Evolutionary conservation across 2,888 invertebrate species (phyloP), one percentile per base, ranked within the genome.

Genomic region (Lysandra bellargus): DNA sequence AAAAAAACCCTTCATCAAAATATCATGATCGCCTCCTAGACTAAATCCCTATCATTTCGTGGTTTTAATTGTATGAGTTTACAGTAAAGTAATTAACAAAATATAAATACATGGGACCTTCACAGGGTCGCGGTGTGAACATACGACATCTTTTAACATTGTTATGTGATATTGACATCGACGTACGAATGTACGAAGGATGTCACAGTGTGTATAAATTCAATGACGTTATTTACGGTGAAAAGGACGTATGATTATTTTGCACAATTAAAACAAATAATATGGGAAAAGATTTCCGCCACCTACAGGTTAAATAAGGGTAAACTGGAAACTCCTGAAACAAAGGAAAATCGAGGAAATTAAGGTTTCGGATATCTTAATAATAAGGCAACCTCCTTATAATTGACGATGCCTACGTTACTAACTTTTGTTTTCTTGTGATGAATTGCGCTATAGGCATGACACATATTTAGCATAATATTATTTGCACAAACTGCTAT

Each of bases 11-110:
- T 3, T 37, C 2, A 53, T 14, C 12, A 40, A 17, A 73, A 12
- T 40, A 17, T 33, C 9, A 7, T 7, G 17, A 9, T 73, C 7
- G 44, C 6, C 73, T 37, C 73, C 73, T 73, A 73, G n/a, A 7
- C 73, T 40, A 73, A 9, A 44, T 44, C 53, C 73, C 73, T 73
- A 73, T n/a, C n/a, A 40, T 69, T 37, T 9, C 12, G 69, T 69
- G 33, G 69, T 12, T 64, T 61, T 64, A 33, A 69, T 64, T 64
- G 17, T 69, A 69, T 17, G 69, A 64, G 64, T 37, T 33, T 17
- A 14, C 69, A 37, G 69, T 69, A 33, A 69, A 33, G 69, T 69
- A 69, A 69, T 69, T 69, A 69, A 33, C 69, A 4, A 12, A 12
- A 69, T 64, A 64, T 69, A 69, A 30, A 37, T 37, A 30, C 64